phyloP scores from a whole-genome alignment of 1,140 invertebrate species.

The Magallana gigas region DNA sequence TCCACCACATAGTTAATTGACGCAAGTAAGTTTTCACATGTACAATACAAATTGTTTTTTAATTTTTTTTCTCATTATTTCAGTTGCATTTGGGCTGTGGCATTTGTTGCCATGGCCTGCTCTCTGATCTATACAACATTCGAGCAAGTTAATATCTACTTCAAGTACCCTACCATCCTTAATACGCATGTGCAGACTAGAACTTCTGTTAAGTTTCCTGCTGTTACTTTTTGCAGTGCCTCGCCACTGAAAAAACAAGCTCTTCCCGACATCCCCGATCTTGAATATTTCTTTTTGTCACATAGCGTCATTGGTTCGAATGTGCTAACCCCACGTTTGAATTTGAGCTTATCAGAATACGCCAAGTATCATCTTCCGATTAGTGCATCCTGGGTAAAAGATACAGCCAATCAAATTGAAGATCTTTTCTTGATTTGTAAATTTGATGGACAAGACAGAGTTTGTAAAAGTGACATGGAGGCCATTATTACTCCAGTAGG shows the following conservation, averaged over 20 bases:
- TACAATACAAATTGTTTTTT: too few species aligned
- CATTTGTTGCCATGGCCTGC: slow-evolving; percentile 28
- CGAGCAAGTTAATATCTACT: slow-evolving; percentile 8
- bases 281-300: slow-evolving; percentile 18
- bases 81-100: slow-evolving; percentile 29
- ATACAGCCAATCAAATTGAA: not conserved
- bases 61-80: not conserved
- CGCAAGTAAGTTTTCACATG: too few species aligned
- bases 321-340: not conserved
- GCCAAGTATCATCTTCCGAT: not conserved
- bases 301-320: slow-evolving; percentile 33
- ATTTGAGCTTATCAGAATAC: not conserved
- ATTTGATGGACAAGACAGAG: not conserved
- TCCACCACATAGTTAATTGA: too few species aligned
- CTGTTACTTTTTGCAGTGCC: slow-evolving; percentile 31
- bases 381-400: slow-evolving; percentile 1
- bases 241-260: slow-evolving; percentile 15
- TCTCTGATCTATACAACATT: slow-evolving; percentile 22
- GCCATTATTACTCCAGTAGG: slow-evolving; percentile 46
- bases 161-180: slow-evolving; percentile 25
- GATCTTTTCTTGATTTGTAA: not conserved
- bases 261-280: not conserved
- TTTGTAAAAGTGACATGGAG: slow-evolving; percentile 26
- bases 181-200: slow-evolving; percentile 33
- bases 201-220: slow-evolving; percentile 32